Percentiles rank a stretch among this genome's conserved stretches.
These are phyloP conservation scores for Nephrotoma flavescens DNA, from an alignment of 2,888 invertebrate species.

Conservation along the genomic window DNA sequence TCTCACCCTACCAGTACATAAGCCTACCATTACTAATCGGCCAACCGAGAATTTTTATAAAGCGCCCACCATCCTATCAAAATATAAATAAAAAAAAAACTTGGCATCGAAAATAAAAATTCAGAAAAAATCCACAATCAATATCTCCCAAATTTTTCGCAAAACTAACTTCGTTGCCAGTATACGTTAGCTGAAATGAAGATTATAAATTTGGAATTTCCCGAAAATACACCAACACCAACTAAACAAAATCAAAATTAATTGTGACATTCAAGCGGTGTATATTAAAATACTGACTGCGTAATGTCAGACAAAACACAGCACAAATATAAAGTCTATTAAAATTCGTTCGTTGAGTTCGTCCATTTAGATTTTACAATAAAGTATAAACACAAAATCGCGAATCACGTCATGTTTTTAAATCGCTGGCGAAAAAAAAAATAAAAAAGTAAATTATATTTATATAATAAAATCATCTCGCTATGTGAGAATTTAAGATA, in stretches of 20 bases:
- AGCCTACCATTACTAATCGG: too few relatives aligned
- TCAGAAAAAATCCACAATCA: too few relatives aligned
- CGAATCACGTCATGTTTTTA: background rate
- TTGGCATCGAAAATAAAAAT: too few relatives aligned
- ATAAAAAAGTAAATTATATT: background rate
- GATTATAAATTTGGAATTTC: background rate
- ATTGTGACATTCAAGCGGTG: background rate
- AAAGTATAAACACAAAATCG: background rate
- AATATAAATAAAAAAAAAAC: too few relatives aligned
- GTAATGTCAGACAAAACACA: background rate
- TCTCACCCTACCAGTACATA: too few relatives aligned
- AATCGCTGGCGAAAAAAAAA: background rate
- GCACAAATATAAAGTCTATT: background rate
- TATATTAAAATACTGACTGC: background rate
- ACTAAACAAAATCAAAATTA: background rate
- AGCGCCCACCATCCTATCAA: too few relatives aligned
- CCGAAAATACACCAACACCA: background rate
- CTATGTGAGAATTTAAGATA: background rate
- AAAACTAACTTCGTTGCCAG: too few relatives aligned
- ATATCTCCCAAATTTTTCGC: too few relatives aligned
- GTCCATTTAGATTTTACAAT: background rate
- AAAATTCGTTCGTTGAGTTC: background rate
- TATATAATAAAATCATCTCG: background rate
- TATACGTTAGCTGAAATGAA: background rate
- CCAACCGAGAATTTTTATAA: too few relatives aligned